These are phyloP conservation scores for Addax nasomaculatus DNA, from an alignment of 2,113 vertebrate species.

Conservation along the genomic window DNA sequence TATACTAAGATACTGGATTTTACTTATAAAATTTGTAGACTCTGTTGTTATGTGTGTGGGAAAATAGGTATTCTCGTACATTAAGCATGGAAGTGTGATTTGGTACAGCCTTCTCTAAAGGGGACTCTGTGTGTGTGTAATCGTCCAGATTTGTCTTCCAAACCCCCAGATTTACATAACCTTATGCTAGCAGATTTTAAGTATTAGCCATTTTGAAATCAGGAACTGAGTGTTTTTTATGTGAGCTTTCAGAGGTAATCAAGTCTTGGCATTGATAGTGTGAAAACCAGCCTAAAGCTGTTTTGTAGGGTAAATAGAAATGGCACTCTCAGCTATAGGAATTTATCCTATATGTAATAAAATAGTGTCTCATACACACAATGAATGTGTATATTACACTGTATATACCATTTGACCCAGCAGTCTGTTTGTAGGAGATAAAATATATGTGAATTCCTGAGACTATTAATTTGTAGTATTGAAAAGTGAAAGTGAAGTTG, in stretches of 20 bases:
- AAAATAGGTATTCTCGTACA: not conserved
- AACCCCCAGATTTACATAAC: not conserved
- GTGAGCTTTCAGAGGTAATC: not conserved
- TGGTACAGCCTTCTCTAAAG: not conserved
- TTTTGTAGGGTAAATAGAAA: not conserved
- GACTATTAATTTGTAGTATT: not conserved
- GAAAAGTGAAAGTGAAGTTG: no score
- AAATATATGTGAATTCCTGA: not conserved
- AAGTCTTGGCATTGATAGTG: not conserved
- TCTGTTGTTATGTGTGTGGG: not conserved
- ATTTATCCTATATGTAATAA: not conserved
- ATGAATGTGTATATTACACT: not conserved
- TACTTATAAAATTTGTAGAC: not conserved
- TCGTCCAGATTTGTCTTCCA: not conserved
- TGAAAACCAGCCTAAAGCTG: not conserved
- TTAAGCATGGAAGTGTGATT: not conserved
- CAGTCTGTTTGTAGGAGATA: not conserved
- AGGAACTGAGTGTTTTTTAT: not conserved
- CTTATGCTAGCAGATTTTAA: not conserved
- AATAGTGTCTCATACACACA: not conserved
- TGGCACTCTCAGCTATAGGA: not conserved
- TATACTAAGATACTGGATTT: not conserved
- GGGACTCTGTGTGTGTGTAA: not conserved
- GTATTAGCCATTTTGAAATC: not conserved
- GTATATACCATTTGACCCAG: not conserved